These are phyloP conservation scores for Sesia bembeciformis DNA, from an alignment of 2,888 invertebrate species.

Conservation along the genomic window DNA sequence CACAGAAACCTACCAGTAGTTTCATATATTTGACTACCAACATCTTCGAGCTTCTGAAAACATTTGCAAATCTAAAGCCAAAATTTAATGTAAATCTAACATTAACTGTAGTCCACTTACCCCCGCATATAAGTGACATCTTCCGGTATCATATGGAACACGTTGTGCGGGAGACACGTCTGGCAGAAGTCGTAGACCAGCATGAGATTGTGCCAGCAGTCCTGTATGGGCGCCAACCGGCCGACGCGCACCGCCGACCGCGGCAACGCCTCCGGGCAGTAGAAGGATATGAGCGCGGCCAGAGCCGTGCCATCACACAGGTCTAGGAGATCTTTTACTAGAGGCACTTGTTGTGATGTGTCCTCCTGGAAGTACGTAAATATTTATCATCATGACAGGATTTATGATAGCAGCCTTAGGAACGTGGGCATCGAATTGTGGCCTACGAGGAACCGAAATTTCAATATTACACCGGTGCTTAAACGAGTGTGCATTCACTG, in stretches of 20 bases:
- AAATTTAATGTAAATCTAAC: neutral
- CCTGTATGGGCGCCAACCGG: constrained; percentile 85
- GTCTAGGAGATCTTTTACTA: constrained; percentile 86
- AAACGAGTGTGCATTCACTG: too few species aligned
- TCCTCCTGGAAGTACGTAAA: constrained; percentile 63
- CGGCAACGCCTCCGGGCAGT: constrained; percentile 78
- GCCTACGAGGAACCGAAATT: too few species aligned
- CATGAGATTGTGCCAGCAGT: constrained; percentile 93
- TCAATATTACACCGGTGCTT: too few species aligned
- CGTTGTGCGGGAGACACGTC: constrained; percentile 87
- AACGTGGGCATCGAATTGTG: too few species aligned
- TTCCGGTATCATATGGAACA: constrained; percentile 96
- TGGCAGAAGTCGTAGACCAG: constrained; percentile 91
- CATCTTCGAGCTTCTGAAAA: too few species aligned
- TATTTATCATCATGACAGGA: neutral
- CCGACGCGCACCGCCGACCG: constrained; percentile 70
- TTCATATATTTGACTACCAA: too few species aligned
- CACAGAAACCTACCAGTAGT: too few species aligned
- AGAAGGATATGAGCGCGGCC: constrained; percentile 90
- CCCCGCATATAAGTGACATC: constrained; percentile 95
- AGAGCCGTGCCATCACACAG: constrained; percentile 93
- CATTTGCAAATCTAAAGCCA: too few species aligned
- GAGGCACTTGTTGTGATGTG: constrained; percentile 76
- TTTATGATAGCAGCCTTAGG: too few species aligned
- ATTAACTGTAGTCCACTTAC: constrained; percentile 49